Evolutionary conservation across 37 sponge, comb jelly and placozoan genomes (phyloP), one percentile per base, ranked within the genome.

Genomic region (Crambe crambe): DNA sequence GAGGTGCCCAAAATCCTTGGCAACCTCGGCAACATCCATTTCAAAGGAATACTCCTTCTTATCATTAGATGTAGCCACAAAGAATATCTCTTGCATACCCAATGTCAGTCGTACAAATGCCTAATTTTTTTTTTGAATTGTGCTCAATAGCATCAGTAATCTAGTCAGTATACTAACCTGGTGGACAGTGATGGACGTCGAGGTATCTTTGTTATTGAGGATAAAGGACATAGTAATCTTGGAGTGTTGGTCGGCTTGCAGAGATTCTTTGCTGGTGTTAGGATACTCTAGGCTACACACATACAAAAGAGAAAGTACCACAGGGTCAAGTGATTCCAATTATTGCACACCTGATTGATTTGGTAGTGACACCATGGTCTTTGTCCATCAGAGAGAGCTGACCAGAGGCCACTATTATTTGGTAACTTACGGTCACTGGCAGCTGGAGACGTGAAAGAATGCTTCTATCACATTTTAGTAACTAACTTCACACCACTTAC

Each of bases 201-300:
- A 36, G 31, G 57, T 72, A 21, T n/a, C 58, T 31, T 41, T 76
- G 65, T 82, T 65, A 37, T 65, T 18, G 18, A 91, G 80, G 1
- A 70, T 68, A 80, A 87, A 91, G 18, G 64, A 73, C 80, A 91
- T 75, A 42, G 74, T 80, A 27, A 91, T 40, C 72, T 87, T 87
- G 59, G 78, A 79, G 68, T 91, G 92, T n/a, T 83, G 83, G 65
- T 91, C 92, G 12, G 85, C 92, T n/a, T 82, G 74, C 29, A 91
- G 42, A 0, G 39, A 59, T 1, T 83, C 85, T 39, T 75, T 79
- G 21, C 73, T 62, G 2, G 75, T 78, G 37, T 59, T 40, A 15
- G 92, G 92, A 47, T 87, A 91, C 17, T 68, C 56, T 64, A 91
- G 32, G 37, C 92, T 91, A 75, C 0, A 73, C n/a, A n/a, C n/a